Evolutionary conservation across 2,797 vertebrate genomes (phyloP).

Genomic region (Xenentodon cancila): DNA sequence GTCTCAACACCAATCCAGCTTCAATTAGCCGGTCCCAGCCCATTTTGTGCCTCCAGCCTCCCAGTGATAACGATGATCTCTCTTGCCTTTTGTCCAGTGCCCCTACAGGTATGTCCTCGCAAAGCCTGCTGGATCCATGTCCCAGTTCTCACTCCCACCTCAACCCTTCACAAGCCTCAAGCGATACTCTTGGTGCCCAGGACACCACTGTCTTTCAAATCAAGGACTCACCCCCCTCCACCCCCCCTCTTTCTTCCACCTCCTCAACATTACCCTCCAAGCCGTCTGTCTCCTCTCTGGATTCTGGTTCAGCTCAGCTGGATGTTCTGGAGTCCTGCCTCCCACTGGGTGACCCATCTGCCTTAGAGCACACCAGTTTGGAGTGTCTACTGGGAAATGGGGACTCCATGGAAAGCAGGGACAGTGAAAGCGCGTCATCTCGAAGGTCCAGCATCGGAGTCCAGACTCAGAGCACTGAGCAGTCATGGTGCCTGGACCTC

Average conservation of each 20-base stretch:
- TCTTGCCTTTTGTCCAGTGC: conserved; percentile 65
- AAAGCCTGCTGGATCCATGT: conserved; percentile 57
- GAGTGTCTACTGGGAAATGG: conserved; percentile 78
- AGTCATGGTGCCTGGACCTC: conserved; percentile 82
- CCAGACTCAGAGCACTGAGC: conserved; percentile 81
- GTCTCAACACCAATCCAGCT: conserved; percentile 40
- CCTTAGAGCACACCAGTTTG: conserved; percentile 74
- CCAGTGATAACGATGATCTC: conserved; percentile 58
- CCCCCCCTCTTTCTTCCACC: conserved; percentile 46
- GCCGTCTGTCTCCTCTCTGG: conserved; percentile 54
- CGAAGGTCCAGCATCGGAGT: conserved; percentile 73
- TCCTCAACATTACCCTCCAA: conserved; percentile 28
- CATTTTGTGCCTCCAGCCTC: conserved; percentile 72
- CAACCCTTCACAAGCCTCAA: conserved; percentile 37
- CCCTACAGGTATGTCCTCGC: conserved; percentile 59
- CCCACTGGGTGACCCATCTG: conserved; percentile 55
- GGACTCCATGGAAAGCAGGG: conserved; percentile 73
- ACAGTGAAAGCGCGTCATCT: conserved; percentile 75
- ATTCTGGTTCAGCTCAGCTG: conserved; percentile 45
- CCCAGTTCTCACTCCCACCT: conserved; percentile 47
- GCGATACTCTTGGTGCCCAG: conserved; percentile 50
- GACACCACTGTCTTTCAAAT: conserved; percentile 60
- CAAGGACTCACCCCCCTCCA: conserved; percentile 45
- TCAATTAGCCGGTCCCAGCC: conserved; percentile 79
- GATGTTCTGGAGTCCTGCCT: conserved; percentile 44